Evolutionary conservation across 2,888 invertebrate species (phyloP), one percentile per base, ranked within the genome.

Genomic region (Disparrhopalites patrizii): DNA sequence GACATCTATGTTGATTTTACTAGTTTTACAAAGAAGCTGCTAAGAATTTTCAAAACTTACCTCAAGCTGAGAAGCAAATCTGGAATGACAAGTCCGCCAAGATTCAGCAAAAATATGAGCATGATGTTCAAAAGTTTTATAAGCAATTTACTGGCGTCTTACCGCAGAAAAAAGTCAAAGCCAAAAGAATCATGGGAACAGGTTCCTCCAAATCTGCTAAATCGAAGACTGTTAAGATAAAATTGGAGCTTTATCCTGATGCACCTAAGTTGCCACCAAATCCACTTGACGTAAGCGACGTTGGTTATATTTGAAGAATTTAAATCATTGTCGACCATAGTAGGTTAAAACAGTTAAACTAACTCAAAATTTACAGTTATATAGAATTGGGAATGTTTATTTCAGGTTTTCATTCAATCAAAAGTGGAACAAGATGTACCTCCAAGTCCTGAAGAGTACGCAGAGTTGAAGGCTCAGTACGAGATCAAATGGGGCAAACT

Each of bases 241-340:
- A 20, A 5, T 10, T 54, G 0, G 65, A 70, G 7, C 13, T 63
- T 23, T 71, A 47, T 25, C 36, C 60, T 20, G 73, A 73, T 63
- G 70, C 72, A 5, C 75, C 75, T 13, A n/a, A 50, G 50, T 18
- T 40, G 1, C 75, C 75, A 8, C 8, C 33, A 23, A 56, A 47
- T 18, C 69, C 75, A 13, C n/a, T 61, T 5, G 47, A 64, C 55
- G 74, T 74, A 68, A 58, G n/a, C n/a, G n/a, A n/a, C n/a, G n/a
- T n/a, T n/a, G n/a, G n/a, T n/a, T n/a, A n/a, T n/a, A n/a, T n/a
- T n/a, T n/a, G n/a, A n/a, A n/a, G n/a, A n/a, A n/a, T n/a, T n/a
- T n/a, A n/a, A n/a, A 47, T 28, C 36, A 28, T 54, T 62, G 40
- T 56, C 23, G 20, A 23, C 13, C 43, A 36, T n/a, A 18, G 18